phyloP scores from a whole-genome alignment of 2,888 invertebrate genomes.

The Meandrusa payeni region DNA sequence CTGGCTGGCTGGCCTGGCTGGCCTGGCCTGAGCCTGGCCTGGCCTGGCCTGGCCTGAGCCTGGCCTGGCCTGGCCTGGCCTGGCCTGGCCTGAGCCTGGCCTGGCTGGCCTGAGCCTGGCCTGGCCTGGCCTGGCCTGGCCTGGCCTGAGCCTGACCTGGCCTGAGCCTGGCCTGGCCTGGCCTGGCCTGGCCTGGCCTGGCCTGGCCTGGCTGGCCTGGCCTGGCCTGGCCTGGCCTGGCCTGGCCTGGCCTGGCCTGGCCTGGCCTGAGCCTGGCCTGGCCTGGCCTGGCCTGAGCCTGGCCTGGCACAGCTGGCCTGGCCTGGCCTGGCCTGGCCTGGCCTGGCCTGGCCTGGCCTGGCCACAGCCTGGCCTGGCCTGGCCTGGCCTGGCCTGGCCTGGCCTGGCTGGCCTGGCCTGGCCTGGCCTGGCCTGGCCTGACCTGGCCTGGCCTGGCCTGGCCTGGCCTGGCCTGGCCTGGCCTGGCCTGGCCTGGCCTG shows the following conservation, averaged over 20 bases:
- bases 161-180: conserved; percentile 5
- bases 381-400: conserved; percentile 3
- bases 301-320: not conserved
- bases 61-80: conserved; percentile 13
- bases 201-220: not conserved
- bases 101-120: too few species aligned
- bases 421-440: conserved; percentile 1
- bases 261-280: conserved; percentile 7
- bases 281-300: conserved; percentile 4
- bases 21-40: not conserved
- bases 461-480: conserved; percentile 4
- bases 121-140: conserved; percentile 17
- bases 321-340: conserved; percentile 8
- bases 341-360: conserved; percentile 8
- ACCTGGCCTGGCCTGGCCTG: conserved; percentile 4
- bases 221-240: not conserved
- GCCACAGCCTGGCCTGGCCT: not conserved
- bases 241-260: conserved; percentile 3
- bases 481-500: conserved; percentile 5
- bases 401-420: not conserved
- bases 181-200: conserved; percentile 5
- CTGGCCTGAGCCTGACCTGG: conserved; percentile 8
- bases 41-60: not conserved
- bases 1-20: too few species aligned
- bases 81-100: too few species aligned